Conservation (phyloP, 1,140 invertebrate genomes). For the Pseudomyrmex flavicornis region DNA sequence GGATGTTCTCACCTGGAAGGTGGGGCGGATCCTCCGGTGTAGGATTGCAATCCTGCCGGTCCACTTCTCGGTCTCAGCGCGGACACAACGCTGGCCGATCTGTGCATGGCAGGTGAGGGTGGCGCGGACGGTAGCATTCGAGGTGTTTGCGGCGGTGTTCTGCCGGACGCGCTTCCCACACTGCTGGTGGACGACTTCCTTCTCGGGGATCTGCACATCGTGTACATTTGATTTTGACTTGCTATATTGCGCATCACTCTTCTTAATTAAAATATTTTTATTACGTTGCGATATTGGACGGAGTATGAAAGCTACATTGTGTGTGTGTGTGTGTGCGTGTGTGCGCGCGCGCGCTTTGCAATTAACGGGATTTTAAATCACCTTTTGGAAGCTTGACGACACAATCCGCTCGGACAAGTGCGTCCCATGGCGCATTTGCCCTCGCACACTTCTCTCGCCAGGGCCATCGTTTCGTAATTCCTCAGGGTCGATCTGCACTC, state of each 20-base stretch:
- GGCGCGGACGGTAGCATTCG: constrained; percentile 84
- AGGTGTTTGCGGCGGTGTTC: constrained; percentile 86
- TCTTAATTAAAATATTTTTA: background rate
- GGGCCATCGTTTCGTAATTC: constrained; percentile 92
- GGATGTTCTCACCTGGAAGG: constrained; percentile 74
- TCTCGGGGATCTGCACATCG: constrained; percentile 82
- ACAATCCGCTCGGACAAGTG: constrained; percentile 92
- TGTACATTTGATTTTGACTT: no score
- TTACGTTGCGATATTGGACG: background rate
- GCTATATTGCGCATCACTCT: background rate
- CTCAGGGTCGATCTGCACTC: constrained; percentile 91
- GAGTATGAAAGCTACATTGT: background rate
- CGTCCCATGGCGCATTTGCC: constrained; percentile 93
- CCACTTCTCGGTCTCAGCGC: constrained; percentile 88
- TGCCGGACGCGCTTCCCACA: constrained; percentile 85
- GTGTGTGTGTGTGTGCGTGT: no score
- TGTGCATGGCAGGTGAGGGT: constrained; percentile 82
- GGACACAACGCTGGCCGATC: constrained; percentile 86
- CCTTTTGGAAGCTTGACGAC: constrained; percentile 86
- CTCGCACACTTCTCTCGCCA: constrained; percentile 92
- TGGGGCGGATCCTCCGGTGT: constrained; percentile 87
- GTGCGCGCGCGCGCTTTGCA: background rate
- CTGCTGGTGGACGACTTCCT: constrained; percentile 85
- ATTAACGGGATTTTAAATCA: constrained; percentile 59
- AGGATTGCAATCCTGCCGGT: constrained; percentile 90